Evolutionary conservation across 1,140 invertebrate genomes (phyloP), one percentile per base, ranked within the genome.

Genomic region (Linepithema humile): DNA sequence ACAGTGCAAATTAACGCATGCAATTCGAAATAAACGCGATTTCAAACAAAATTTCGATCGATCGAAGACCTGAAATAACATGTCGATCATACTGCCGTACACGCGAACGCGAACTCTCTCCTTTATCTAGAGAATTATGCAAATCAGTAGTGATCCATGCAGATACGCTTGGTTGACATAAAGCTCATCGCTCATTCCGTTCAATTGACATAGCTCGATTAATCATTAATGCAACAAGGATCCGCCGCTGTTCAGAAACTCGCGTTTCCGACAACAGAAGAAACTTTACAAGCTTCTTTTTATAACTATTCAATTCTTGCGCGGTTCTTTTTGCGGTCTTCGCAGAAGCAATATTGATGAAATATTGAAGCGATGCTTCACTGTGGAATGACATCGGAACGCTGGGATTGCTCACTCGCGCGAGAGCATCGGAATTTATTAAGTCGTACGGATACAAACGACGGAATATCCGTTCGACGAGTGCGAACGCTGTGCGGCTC

Each of bases 361-460:
- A 67, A 77, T 48, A 67, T 35, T 23, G 29, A 15, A 65, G 23
- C 4, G 45, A 53, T 67, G n/a, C 50, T 32, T 50, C 43, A 38
- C 40, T n/a, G 12, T 26, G 7, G 9, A 32, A 17, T 10, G 3
- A 9, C 15, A 38, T 7, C 29, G 32, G n/a, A 64, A 38, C n/a
- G 60, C 60, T 40, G 40, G n/a, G 12, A 48, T 64, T 48, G 40
- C n/a, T 53, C 32, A 29, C 43, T 59, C 60, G 82, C 73, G 38
- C 20, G 50, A 32, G 40, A 55, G 48, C 40, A 69, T 69, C 67
- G 48, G 32, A 69, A 69, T 78, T 78, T 69, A 78, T 69, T 69
- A 78, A 53, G 38, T 74, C 55, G 55, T 29, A 65, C 50, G 59
- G 29, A 50, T 77, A 67, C 59, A 77, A 75, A 65, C 45, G 74